A percentile compares a stretch with the other conserved stretches of the same genome.
These are phyloP conservation scores for Acromyrmex charruanus DNA, from an alignment of 1,140 invertebrate genomes.

Conservation along the genomic window DNA sequence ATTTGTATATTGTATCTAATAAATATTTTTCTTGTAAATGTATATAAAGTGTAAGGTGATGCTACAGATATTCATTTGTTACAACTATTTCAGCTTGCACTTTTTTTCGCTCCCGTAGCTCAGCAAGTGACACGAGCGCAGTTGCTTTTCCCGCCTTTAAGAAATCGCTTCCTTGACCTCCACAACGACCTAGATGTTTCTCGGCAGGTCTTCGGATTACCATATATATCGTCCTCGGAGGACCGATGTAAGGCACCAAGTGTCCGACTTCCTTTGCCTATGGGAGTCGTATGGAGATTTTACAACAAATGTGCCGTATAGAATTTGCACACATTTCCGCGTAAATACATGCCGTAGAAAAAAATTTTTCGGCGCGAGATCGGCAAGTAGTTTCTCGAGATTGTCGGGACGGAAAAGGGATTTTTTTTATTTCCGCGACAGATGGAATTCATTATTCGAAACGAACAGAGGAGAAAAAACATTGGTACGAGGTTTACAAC, in stretches of 20 bases:
- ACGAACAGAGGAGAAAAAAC: not conserved
- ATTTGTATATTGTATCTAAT: too few species aligned
- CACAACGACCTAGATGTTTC: slow-evolving; percentile 38
- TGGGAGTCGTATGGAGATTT: slow-evolving; percentile 38
- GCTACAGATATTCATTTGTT: slow-evolving; percentile 6
- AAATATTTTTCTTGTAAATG: too few species aligned
- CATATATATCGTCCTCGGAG: slow-evolving; percentile 55
- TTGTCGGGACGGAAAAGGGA: slow-evolving; percentile 14
- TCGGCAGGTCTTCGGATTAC: slow-evolving; percentile 21
- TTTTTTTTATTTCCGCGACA: slow-evolving; percentile 28
- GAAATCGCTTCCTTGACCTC: slow-evolving; percentile 47
- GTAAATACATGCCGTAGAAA: not conserved
- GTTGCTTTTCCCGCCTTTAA: not conserved
- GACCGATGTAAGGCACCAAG: slow-evolving; percentile 37
- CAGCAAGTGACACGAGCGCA: not conserved
- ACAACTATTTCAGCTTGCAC: not conserved
- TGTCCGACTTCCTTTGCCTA: slow-evolving; percentile 17
- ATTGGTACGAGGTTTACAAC: slow-evolving; percentile 26
- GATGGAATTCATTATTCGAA: slow-evolving; percentile 46
- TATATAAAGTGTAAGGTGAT: not conserved
- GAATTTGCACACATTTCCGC: slow-evolving; percentile 53
- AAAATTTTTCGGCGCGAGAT: not conserved
- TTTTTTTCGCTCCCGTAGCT: not conserved
- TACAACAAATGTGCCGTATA: slow-evolving; percentile 29
- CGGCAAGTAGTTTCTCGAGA: not conserved